phyloP scores from a whole-genome alignment of 53 echinoderm and acorn worm genomes.

The Arbacia lixula region DNA sequence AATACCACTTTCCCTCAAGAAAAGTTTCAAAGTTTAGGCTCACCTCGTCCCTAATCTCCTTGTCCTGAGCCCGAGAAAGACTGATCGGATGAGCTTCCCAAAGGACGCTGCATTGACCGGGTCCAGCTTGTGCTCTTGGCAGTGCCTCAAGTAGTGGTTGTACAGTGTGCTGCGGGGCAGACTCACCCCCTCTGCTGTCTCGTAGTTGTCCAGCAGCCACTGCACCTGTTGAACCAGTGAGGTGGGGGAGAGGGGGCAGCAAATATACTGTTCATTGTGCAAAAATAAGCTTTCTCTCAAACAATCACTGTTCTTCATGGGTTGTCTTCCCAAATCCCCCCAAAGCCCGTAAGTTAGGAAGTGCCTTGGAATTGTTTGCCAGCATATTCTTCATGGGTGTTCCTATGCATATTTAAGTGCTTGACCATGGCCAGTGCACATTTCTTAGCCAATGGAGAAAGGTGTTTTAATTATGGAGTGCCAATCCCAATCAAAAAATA shows the following conservation, averaged over 20 bases:
- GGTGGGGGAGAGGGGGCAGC: background rate
- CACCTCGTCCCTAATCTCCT: slow-evolving; percentile 97
- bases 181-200: slow-evolving; percentile 97
- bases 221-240: slow-evolving; percentile 84
- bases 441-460: too few species aligned
- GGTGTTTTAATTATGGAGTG: too few species aligned
- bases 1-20: too few species aligned
- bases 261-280: slow-evolving; percentile 27
- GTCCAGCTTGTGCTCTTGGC: slow-evolving; percentile 96
- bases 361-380: too few species aligned
- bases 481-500: too few species aligned
- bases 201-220: slow-evolving; percentile 98
- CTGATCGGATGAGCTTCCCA: slow-evolving; percentile 96
- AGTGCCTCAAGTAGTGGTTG: slow-evolving; percentile 96
- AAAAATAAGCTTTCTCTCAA: slow-evolving; percentile 1
- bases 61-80: slow-evolving; percentile 93
- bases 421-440: too few species aligned
- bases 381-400: too few species aligned
- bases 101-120: slow-evolving; percentile 99
- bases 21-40: too few species aligned
- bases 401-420: too few species aligned
- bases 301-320: too few species aligned
- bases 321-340: too few species aligned
- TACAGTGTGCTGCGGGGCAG: slow-evolving; percentile 95
- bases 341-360: too few species aligned